These are phyloP conservation scores for Caenorhabditis inopinata DNA, from an alignment of 1,140 invertebrate genomes.

Conservation along the genomic window DNA sequence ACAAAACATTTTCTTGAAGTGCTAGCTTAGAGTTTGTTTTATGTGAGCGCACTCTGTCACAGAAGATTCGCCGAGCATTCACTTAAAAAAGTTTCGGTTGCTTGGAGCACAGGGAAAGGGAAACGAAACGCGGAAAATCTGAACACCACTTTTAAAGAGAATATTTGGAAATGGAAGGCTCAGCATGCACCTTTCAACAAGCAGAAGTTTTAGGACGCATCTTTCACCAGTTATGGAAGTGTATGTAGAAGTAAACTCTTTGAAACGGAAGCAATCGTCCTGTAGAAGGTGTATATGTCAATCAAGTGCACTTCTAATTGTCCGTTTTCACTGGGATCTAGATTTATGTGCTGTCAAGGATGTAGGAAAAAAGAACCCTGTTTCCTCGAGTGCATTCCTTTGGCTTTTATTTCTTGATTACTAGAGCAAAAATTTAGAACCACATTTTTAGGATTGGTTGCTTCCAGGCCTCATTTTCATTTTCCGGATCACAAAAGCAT, in stretches of 20 bases:
- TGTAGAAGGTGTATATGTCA: background rate
- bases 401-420: too few species aligned
- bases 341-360: conserved; percentile 12
- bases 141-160: background rate
- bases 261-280: background rate
- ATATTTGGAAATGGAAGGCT: background rate
- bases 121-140: too few species aligned
- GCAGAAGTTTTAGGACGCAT: background rate
- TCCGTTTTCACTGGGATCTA: background rate
- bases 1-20: background rate
- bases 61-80: conserved; percentile 17
- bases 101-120: background rate
- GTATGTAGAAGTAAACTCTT: background rate
- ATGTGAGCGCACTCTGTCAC: conserved; percentile 9
- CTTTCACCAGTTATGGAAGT: background rate
- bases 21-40: conserved; percentile 13
- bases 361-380: background rate
- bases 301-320: conserved; percentile 3
- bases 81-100: conserved; percentile 1
- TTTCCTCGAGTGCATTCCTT: too few species aligned
- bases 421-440: too few species aligned
- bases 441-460: too few species aligned
- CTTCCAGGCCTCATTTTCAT: background rate
- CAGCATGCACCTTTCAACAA: background rate
- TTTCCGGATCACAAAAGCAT: background rate